Base-by-base conservation (phyloP, 2,797 vertebrate genomes). In the Pangasius mekongensis region DNA sequence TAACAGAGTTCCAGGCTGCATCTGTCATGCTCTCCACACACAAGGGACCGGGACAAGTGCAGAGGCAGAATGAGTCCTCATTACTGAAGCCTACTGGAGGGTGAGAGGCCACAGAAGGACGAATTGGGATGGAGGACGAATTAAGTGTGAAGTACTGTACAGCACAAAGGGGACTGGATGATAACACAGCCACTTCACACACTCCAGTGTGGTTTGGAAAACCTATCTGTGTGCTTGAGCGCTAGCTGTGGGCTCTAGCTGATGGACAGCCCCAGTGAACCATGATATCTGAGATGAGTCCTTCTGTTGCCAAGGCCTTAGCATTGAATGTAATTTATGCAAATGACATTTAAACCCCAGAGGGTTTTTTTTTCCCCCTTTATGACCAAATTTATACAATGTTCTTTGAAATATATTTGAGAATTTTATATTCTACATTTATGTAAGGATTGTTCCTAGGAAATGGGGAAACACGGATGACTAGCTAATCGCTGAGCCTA, bases 11-110 rank as follows among this genome's bases (percentile, higher is more conserved):
- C 84, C 77, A n/a, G 16, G 20, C 24, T 47, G 62, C 82, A 69
- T 82, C 64, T 3, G 67, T 58, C 66, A 87, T 71, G 66, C 47
- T 60, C 86, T 82, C 52, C 9, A 73, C 33, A 78, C 85, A 64
- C 73, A 78, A 8, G 43, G 56, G 60, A 62, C 52, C 30, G 20
- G 58, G 56, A 78, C 39, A 24, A 86, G 64, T 69, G 52, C 33
- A 58, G 62, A 76, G 74, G 66, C 74, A 18, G 76, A 80, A 78
- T 58, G 86, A 81, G 78, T 54, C 76, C 77, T 83, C n/a, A 83
- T 87, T 87, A 87, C 66, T 36, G 66, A 36, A 69, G 49, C 67
- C 49, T 52, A 83, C 43, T 49, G 39, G 82, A 83, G 82, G 52
- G 82, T 52, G n/a, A 52, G 62, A 83, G 62, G 62, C 39, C 62